Base-by-base conservation (phyloP, 1,140 invertebrate species). In the Tribolium castaneum region DNA sequence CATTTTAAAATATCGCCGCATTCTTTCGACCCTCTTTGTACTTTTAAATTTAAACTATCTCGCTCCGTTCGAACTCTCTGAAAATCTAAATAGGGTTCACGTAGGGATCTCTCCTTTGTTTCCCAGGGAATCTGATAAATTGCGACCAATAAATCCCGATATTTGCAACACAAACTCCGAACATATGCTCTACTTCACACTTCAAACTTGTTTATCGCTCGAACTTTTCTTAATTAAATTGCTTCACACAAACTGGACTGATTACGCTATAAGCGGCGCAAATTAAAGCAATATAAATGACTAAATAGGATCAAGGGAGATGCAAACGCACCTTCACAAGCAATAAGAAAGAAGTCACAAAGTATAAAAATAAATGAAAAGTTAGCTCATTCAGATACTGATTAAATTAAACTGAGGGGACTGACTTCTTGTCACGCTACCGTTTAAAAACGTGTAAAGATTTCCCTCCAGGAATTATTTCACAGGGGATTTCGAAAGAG, bases 321-420 rank as follows among this genome's bases (percentile, higher is more conserved):
- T 66, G 45, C 59, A 35, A 66, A n/a, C 34, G 1, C 59, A 66
- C 10, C 59, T 66, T 14, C 30, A 66, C 9, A 66, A 66, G 59
- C 59, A 66, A 66, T 66, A 66, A 70, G 70, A 70, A 76, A 56
- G 80, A 78, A 81, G 72, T 80, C 76, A 70, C 75, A 81, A 83
- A 82, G 80, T 81, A 81, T 81, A 84, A 84, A 84, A 84, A 82
- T 83, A 84, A 83, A 84, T 83, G 82, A 82, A 84, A 84, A 84
- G 77, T 84, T 83, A 82, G 80, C 82, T 83, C 83, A 83, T 83
- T 84, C 80, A 80, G 74, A 70, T 77, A 72, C 80, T 84, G 83
- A 84, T 84, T 84, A 84, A 83, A 84, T 83, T 83, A 82, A 84
- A 83, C 73, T 12, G 78, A 78, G 80, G 78, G 80, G 78, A 73